These are phyloP conservation scores for Pampusana beccarii DNA, from an alignment of 2,113 vertebrate species.

Conservation along the genomic window DNA sequence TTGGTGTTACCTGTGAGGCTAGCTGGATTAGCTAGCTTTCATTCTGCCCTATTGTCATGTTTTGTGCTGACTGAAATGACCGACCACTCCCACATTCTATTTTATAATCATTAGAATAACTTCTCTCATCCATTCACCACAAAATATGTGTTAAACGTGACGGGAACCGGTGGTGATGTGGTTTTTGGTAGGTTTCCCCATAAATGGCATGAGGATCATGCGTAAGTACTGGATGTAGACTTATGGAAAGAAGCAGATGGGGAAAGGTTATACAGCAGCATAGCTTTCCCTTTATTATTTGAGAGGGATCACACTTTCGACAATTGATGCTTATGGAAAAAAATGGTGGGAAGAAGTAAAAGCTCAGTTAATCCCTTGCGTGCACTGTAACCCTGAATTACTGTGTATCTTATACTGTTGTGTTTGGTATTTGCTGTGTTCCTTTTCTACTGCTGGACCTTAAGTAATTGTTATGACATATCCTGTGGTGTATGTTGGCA, in stretches of 20 bases:
- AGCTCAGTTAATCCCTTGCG: neutral
- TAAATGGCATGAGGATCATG: neutral
- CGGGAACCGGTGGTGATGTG: too few relatives aligned
- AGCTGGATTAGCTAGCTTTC: neutral
- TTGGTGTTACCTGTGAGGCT: neutral
- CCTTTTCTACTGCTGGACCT: neutral
- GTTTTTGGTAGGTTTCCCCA: neutral
- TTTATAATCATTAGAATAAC: neutral
- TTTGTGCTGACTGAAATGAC: neutral
- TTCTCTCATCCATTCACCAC: neutral
- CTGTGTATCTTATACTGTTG: neutral
- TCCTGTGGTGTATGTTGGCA: neutral
- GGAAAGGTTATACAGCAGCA: neutral
- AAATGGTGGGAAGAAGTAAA: neutral
- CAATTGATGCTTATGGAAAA: neutral
- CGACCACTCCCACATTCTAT: fast-evolving
- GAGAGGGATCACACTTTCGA: neutral
- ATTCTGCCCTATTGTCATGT: neutral
- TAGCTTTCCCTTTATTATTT: neutral
- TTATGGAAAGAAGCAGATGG: neutral
- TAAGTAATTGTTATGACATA: neutral
- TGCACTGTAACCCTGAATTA: neutral
- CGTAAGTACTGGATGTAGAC: neutral
- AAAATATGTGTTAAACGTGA: neutral
- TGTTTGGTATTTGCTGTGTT: neutral